These are phyloP conservation scores for Drosophila bocqueti DNA, from an alignment of 1,140 invertebrate genomes.

Conservation along the genomic window DNA sequence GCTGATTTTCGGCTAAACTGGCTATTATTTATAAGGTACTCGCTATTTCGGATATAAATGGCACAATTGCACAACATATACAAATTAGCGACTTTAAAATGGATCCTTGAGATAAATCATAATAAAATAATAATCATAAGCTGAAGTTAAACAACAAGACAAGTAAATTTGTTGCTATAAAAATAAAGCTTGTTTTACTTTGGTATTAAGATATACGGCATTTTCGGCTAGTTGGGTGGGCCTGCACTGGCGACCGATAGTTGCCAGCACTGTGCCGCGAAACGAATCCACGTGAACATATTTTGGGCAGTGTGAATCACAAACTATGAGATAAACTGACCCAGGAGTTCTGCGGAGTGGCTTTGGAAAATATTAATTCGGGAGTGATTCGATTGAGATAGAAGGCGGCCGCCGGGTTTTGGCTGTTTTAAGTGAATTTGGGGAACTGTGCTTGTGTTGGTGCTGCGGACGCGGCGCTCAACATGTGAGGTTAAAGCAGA, in stretches of 20 bases:
- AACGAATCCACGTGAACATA: slow-evolving; percentile 74
- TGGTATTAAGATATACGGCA: not conserved
- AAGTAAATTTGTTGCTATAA: not conserved
- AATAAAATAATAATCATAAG: too few relatives aligned
- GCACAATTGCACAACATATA: not conserved
- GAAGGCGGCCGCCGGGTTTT: not conserved
- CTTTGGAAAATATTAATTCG: slow-evolving; percentile 18
- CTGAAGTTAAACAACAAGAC: not conserved
- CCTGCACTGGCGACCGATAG: not conserved
- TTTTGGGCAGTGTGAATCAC: slow-evolving; percentile 68
- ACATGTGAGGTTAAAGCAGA: slow-evolving; percentile 82
- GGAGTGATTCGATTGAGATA: slow-evolving; percentile 7
- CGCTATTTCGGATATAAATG: not conserved
- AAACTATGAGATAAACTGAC: slow-evolving; percentile 61
- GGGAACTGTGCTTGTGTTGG: slow-evolving; percentile 42
- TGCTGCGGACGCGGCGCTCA: slow-evolving; percentile 73
- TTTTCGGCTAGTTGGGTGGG: not conserved
- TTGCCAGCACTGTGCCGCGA: slow-evolving; percentile 49
- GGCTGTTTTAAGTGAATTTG: slow-evolving; percentile 1
- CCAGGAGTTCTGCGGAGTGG: slow-evolving; percentile 24
- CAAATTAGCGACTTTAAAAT: not conserved
- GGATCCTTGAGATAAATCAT: too few relatives aligned
- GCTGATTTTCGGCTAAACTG: not conserved
- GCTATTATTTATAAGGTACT: not conserved
- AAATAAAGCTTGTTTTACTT: not conserved